These are phyloP conservation scores for Nomada ruficornis DNA, from an alignment of 2,888 invertebrate species.

Conservation along the genomic window DNA sequence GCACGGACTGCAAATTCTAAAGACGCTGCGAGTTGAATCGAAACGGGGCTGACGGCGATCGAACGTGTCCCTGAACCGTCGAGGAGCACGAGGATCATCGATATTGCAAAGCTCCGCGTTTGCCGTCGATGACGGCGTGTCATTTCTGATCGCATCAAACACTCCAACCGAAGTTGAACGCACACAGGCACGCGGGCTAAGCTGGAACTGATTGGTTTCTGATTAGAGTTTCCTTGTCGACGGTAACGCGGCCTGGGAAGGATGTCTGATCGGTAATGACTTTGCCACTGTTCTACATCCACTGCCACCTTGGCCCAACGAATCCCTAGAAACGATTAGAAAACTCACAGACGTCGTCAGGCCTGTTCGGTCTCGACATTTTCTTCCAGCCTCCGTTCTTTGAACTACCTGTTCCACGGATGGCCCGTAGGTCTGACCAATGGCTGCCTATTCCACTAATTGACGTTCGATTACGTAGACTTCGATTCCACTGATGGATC, in stretches of 20 bases:
- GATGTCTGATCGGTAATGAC: background rate
- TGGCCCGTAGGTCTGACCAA: too few relatives aligned
- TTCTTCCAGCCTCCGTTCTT: too few relatives aligned
- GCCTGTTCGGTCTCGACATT: too few relatives aligned
- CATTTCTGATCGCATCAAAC: slow-evolving; percentile 36
- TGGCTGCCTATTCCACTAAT: too few relatives aligned
- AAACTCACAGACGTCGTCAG: too few relatives aligned
- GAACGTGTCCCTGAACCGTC: background rate
- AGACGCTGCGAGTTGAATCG: slow-evolving; percentile 5
- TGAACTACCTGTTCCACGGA: too few relatives aligned
- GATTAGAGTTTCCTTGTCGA: slow-evolving; percentile 27
- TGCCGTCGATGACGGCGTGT: slow-evolving; percentile 26
- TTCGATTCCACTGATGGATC: too few relatives aligned
- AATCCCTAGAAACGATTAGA: too few relatives aligned
- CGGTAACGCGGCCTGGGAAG: background rate
- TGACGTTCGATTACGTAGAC: too few relatives aligned
- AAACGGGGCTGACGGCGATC: slow-evolving; percentile 1
- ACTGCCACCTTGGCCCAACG: too few relatives aligned
- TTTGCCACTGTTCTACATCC: too few relatives aligned
- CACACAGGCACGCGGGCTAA: background rate
- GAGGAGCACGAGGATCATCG: background rate
- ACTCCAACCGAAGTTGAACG: slow-evolving; percentile 18
- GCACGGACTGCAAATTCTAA: background rate
- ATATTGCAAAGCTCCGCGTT: slow-evolving; percentile 33
- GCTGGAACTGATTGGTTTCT: slow-evolving; percentile 23